Evolutionary conservation across 2,113 vertebrate species (phyloP), one percentile per base, ranked within the genome.

Genomic region (Sphaerodactylus townsendi): DNA sequence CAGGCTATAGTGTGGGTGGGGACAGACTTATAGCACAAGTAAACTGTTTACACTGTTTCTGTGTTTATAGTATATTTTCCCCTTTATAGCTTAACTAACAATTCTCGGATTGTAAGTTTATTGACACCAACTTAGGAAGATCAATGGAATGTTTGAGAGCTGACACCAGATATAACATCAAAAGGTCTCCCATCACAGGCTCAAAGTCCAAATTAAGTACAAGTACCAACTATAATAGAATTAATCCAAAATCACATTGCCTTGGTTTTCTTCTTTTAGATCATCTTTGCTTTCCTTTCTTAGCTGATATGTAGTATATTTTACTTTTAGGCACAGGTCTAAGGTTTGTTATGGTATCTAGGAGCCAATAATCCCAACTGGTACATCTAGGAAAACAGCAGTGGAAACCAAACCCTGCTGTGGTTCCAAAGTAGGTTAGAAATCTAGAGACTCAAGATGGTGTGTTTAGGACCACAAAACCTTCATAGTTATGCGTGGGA

Each of bases 101-200:
- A 87, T 96, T 98, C 99, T 92, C 96, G 97, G 93, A 95, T 98
- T 75, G 85, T 95, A 81, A 97, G 95, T 90, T 96, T 99, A 53
- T 95, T 99, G 90, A 95, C 96, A 81, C 98, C n/a, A 99, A 91
- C 95, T 99, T 93, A 98, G 99, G 94, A 98, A 96, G 93, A 97
- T 98, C 87, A 99, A 96, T 86, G 93, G 97, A 97, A 73, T 88
- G 95, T 78, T 77, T 94, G 80, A 97, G 99, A 88, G 93, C 95
- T 5, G 97, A 98, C 66, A 95, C 97, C 50, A 97, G 98, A 95
- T 95, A 97, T 91, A 85, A 99, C 98, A 15, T 94, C 97, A 91
- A 99, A n/a, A 98, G 94, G 98, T 99, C 83, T 97, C 98, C 90
- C 99, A 99, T 94, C 95, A n/a, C n/a, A 99, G 95, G 96, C 97